Base-by-base conservation (phyloP, 2,888 invertebrate genomes). In the Drosophila lutescens region DNA sequence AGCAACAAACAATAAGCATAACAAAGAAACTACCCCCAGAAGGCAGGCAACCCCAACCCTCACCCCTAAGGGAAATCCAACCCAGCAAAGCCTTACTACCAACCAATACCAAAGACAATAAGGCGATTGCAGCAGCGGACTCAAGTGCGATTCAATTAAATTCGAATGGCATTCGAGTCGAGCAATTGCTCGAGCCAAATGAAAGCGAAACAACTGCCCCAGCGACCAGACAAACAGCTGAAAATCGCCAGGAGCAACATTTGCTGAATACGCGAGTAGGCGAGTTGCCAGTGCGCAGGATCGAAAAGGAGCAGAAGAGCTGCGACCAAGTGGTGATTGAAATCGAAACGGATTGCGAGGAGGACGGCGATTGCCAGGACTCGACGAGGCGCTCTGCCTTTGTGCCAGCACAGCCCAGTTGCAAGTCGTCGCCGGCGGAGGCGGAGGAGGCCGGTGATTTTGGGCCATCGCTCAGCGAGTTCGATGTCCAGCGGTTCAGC, bases 401-500 rank as follows among this genome's bases (percentile, higher is more conserved):
- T 69, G 82, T 83, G 56, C 73, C 82, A n/a, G 69, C 56, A 6
- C 56, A 55, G n/a, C 20, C n/a, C 23, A 43, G 6, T 36, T 44
- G 47, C 40, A 57, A 34, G 4, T 34, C 34, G 34, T 12, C 30
- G 30, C 8, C 26, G 26, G 6, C 26, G 26, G 7, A 40, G 36
- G 54, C 36, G 10, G 30, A 50, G 32, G 36, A 41, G 41, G 51
- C 43, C 40, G 66, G 41, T 15, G 76, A 63, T 72, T 84, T 84
- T 65, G 85, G 63, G 20, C 44, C 69, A 5, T 59, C 78, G 20
- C 73, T 84, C 10, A 84, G 86, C 50, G 91, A 91, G 75, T 91
- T 91, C 70, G 91, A 91, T 89, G 91, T 89, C 57, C 90, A 89
- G 58, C 86, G 89, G 12, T 86, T 91, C 34, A 80, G 83, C 68